These are phyloP conservation scores for Synodontis membranacea DNA, from an alignment of 2,113 vertebrate species.

Conservation along the genomic window DNA sequence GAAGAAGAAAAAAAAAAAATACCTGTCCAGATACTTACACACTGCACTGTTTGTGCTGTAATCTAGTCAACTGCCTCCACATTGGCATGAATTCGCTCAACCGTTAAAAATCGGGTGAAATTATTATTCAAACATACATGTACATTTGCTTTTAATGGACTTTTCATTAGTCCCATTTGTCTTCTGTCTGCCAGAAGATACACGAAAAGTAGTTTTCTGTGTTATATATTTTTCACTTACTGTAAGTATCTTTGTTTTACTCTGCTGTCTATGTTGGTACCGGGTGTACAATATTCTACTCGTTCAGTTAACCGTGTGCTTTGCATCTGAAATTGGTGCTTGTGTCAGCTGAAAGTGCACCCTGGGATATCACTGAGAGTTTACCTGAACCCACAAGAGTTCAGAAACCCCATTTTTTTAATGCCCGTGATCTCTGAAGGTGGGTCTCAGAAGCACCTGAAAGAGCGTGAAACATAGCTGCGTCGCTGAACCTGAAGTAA, in stretches of 20 bases:
- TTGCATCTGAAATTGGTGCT: conserved; percentile 44
- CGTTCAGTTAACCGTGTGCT: conserved; percentile 26
- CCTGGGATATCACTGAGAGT: conserved; percentile 41
- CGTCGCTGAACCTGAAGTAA: conserved; percentile 52
- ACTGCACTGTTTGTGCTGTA: conserved; percentile 8
- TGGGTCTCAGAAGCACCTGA: conserved; percentile 56
- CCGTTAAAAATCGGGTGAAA: background rate
- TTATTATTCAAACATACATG: background rate
- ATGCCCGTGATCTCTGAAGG: conserved; percentile 35
- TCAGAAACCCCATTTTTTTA: conserved; percentile 36
- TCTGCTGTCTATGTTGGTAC: conserved; percentile 9
- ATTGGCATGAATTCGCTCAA: background rate
- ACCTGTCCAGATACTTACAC: background rate
- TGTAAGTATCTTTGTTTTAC: background rate
- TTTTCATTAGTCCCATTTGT: background rate
- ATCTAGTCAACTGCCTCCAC: background rate
- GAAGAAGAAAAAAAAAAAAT: background rate
- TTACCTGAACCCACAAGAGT: conserved; percentile 51
- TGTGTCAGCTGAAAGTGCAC: conserved; percentile 29
- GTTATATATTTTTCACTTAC: background rate
- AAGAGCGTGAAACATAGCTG: conserved; percentile 45
- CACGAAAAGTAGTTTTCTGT: background rate
- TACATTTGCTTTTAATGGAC: background rate
- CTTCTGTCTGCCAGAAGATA: background rate
- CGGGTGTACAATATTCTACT: conserved; percentile 11